Base-by-base conservation (phyloP, 2,797 vertebrate species). In the Champsocephalus gunnari region DNA sequence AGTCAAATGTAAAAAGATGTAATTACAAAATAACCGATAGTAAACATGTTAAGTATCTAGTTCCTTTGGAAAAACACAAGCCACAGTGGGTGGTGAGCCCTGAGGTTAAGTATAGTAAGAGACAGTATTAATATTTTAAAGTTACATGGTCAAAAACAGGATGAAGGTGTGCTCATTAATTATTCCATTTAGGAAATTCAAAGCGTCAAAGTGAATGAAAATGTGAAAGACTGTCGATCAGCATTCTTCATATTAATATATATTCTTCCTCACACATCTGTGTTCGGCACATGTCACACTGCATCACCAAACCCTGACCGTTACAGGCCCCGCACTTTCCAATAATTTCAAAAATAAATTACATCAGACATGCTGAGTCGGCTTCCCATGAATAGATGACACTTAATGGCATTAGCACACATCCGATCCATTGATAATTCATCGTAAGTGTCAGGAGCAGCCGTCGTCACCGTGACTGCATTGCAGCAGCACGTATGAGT, bases 341-440 rank as follows among this genome's bases (percentile, higher is more conserved):
- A 13, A 50, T 65, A 17, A 51, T 51, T 57, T 14, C 48, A 51
- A 57, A 14, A 55, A 55, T 24, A 74, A 28, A 67, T 71, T 24
- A 11, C 13, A 49, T 58, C 16, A 9, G 16, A 78, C 70, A 38
- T 13, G 58, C 67, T 57, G 56, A 66, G 16, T 49, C 48, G 21
- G 21, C 59, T 5, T 54, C 34, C n/a, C 11, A 2, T 61, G 55
- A 74, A 48, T 3, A 61, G 38, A 34, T 17, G 63, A 69, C 59
- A 55, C 59, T 70, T 66, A 66, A 67, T 16, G 47, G n/a, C 56
- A 77, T 72, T 58, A 75, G 49, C 73, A 60, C 53, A 12, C 70
- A 43, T n/a, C 17, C 73, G 16, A 41, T 72, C 49, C 72, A 80
- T 54, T 64, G 71, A 78, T 84, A 75, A 80, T 84, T 84, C 53